Percentiles rank a stretch among this genome's conserved stretches.
Evolutionary conservation across 1,140 invertebrate species (phyloP).

Genomic region (Magallana gigas): DNA sequence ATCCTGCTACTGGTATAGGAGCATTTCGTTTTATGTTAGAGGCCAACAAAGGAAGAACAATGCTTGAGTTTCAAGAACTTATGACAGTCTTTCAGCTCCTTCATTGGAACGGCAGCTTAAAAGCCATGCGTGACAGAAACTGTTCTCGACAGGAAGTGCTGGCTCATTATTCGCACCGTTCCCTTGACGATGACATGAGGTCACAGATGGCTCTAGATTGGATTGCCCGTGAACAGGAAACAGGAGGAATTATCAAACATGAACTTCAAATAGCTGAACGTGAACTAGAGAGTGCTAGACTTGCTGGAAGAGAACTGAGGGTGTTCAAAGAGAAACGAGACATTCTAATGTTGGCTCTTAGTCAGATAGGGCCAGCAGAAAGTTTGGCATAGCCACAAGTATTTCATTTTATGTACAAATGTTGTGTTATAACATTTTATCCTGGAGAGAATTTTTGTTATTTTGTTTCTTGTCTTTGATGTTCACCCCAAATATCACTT

Average conservation of each 20-base stretch:
- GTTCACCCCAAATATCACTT: too few species aligned
- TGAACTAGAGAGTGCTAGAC: constrained; percentile 92
- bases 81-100: constrained; percentile 98
- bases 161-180: constrained; percentile 94
- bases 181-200: constrained; percentile 95
- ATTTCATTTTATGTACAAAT: not conserved
- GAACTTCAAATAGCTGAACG: constrained; percentile 91
- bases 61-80: constrained; percentile 97
- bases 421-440: not conserved
- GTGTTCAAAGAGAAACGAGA: constrained; percentile 98
- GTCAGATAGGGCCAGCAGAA: constrained; percentile 77
- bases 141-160: constrained; percentile 97
- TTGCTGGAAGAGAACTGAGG: constrained; percentile 92
- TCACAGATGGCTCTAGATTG: constrained; percentile 97
- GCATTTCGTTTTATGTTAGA: constrained; percentile 97
- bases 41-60: constrained; percentile 93
- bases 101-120: constrained; percentile 97
- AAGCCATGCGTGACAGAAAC: constrained; percentile 92
- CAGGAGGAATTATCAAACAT: constrained; percentile 87
- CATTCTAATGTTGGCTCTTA: constrained; percentile 90
- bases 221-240: constrained; percentile 93
- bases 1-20: constrained; percentile 89
- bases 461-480: not conserved
- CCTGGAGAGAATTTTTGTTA: not conserved
- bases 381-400: constrained; percentile 67